A percentile compares a stretch with the other conserved stretches of the same genome.
These are phyloP conservation scores for Heliangelus exortis DNA, from an alignment of 2,797 vertebrate genomes.

Conservation along the genomic window DNA sequence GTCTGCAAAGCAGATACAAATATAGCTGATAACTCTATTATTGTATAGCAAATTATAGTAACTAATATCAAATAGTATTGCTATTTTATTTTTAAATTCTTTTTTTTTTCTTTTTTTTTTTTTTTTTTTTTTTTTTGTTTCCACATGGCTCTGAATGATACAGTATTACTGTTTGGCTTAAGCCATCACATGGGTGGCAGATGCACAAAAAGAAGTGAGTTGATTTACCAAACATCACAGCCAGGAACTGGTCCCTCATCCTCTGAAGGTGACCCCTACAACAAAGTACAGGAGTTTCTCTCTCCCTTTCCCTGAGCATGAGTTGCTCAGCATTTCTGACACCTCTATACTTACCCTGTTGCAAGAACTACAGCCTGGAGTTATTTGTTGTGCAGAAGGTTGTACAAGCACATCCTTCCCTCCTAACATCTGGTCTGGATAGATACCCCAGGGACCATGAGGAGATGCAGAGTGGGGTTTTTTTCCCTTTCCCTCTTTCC, in stretches of 20 bases:
- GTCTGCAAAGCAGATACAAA: not conserved
- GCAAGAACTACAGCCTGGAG: not conserved
- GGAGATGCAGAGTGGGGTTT: not conserved
- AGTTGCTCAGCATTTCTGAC: not conserved
- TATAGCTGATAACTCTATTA: not conserved
- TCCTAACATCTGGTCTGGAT: slow-evolving; percentile 51
- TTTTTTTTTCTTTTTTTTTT: not conserved
- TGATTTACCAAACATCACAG: not conserved
- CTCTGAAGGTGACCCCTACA: not conserved
- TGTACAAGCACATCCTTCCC: slow-evolving; percentile 27
- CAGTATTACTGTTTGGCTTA: not conserved
- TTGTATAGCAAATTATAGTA: not conserved
- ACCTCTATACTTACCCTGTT: not conserved
- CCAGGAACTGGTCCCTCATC: not conserved
- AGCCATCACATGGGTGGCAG: accelerated
- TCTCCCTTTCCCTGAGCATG: not conserved
- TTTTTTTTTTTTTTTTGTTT: not conserved
- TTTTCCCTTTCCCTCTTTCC: not conserved
- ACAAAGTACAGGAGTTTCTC: not conserved
- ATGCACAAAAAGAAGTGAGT: not conserved
- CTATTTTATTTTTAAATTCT: not conserved
- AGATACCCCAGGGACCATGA: slow-evolving; percentile 30
- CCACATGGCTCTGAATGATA: not conserved
- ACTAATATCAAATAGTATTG: not conserved
- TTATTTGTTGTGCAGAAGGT: not conserved